A percentile compares a stretch with the other conserved stretches of the same genome.
Evolutionary conservation across 2,113 vertebrate species (phyloP).

Genomic region (Gopherus flavomarginatus): DNA sequence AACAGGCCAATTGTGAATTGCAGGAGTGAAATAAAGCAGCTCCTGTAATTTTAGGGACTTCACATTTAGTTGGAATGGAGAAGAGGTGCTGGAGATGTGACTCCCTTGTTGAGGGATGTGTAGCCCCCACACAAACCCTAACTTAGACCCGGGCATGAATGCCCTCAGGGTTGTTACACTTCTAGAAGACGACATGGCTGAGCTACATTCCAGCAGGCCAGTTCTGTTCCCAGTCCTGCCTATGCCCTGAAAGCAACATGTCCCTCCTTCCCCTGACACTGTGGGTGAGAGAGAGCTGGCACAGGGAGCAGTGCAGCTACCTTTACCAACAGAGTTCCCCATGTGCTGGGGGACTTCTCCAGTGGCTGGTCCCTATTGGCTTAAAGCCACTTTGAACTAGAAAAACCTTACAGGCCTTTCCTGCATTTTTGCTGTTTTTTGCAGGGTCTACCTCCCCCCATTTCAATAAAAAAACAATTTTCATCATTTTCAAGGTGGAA

Average conservation of each 20-base stretch:
- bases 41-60: neutral
- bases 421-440: neutral
- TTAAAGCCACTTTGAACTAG: neutral
- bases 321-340: neutral
- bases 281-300: neutral
- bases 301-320: neutral
- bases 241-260: neutral
- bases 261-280: neutral
- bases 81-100: neutral
- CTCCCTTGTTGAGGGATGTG: neutral
- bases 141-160: neutral
- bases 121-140: neutral
- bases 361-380: neutral
- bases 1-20: neutral
- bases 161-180: neutral
- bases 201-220: neutral
- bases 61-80: neutral
- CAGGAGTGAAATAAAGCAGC: neutral
- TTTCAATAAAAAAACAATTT: neutral
- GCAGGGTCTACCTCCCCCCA: neutral
- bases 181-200: neutral
- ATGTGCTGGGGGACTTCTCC: neutral
- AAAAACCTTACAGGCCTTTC: neutral
- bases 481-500: neutral
- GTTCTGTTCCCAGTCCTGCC: neutral